Conservation (phyloP, 1,140 invertebrate species). For the Cyclargus thomasi region DNA sequence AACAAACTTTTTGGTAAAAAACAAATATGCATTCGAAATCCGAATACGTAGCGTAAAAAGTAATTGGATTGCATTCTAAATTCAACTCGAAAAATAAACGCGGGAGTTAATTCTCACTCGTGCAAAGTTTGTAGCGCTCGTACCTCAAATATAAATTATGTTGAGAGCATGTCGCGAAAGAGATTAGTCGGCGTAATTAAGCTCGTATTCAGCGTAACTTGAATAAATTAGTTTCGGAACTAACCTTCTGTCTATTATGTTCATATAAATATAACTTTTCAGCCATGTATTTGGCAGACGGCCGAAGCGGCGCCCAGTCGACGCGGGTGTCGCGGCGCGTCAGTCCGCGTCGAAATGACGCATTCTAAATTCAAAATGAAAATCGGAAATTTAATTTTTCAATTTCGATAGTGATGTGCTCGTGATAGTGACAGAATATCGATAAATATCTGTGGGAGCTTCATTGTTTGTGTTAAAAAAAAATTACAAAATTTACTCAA, state of each 20-base stretch:
- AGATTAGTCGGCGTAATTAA: conserved; percentile 19
- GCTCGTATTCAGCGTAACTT: conserved; percentile 21
- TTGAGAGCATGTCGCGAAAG: neutral
- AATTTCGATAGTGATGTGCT: neutral
- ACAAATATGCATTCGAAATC: neutral
- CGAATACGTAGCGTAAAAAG: neutral
- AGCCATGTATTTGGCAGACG: conserved; percentile 65
- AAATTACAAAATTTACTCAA: neutral
- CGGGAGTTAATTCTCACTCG: conserved; percentile 7
- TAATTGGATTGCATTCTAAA: conserved; percentile 8
- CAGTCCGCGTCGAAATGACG: conserved; percentile 49
- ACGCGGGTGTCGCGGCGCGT: conserved; percentile 56
- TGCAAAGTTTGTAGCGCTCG: neutral
- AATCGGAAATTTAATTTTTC: conserved; percentile 24
- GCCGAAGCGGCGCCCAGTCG: conserved; percentile 64
- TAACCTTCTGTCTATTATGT: conserved; percentile 51
- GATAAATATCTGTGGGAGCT: neutral
- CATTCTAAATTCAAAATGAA: conserved; percentile 37
- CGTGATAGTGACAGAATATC: conserved; percentile 1
- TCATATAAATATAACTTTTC: conserved; percentile 71
- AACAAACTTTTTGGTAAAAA: neutral
- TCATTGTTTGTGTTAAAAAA: no score
- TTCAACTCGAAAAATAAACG: conserved; percentile 5
- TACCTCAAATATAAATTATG: conserved; percentile 8
- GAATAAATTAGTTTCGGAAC: conserved; percentile 38